Percentiles rank a stretch among this genome's conserved stretches.
Evolutionary conservation across 2,113 vertebrate species (phyloP).

Genomic region (Ariopsis seemanni): DNA sequence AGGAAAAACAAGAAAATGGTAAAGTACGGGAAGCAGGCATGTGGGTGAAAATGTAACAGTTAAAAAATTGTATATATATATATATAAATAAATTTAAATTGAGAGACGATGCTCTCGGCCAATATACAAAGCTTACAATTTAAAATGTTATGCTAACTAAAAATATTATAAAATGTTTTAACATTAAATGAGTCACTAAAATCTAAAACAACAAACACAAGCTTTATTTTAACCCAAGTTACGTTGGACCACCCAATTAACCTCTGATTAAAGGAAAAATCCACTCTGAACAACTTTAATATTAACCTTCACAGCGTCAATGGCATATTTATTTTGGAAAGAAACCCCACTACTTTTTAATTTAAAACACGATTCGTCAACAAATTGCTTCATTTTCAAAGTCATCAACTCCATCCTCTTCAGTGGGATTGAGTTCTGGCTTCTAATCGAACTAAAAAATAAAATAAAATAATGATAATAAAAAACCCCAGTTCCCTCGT

Average conservation of each 20-base stretch:
- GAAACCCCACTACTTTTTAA: background rate
- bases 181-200: background rate
- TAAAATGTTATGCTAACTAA: background rate
- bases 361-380: too few relatives aligned
- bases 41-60: constrained; percentile 26
- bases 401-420: background rate
- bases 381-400: background rate
- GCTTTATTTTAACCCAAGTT: background rate
- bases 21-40: constrained; percentile 77
- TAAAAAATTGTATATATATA: background rate
- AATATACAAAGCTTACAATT: constrained; percentile 9
- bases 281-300: background rate
- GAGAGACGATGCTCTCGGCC: background rate
- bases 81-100: background rate
- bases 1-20: constrained; percentile 96
- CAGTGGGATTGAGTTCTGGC: background rate
- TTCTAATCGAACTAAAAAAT: background rate
- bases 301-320: background rate
- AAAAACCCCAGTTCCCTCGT: too few relatives aligned
- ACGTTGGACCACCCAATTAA: background rate
- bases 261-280: background rate
- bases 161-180: background rate
- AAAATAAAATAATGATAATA: too few relatives aligned
- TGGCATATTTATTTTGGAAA: background rate
- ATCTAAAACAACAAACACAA: background rate